Conservation (phyloP, 2,888 invertebrate genomes). For the Cremastinae sp. region DNA sequence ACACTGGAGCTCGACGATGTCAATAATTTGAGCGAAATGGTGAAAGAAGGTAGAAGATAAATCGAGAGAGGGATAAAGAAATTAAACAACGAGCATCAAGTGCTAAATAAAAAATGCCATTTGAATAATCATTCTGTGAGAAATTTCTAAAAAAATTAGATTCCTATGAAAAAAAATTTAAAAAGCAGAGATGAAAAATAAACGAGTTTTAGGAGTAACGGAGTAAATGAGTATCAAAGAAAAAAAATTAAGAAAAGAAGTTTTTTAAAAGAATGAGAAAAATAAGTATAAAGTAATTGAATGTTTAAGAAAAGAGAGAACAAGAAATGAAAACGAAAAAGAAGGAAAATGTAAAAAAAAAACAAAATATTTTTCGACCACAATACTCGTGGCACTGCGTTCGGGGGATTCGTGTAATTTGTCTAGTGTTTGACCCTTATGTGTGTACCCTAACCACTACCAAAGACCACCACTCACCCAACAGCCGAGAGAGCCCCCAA, state of each 20-base stretch:
- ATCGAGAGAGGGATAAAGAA: constrained; percentile 18
- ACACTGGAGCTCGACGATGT: constrained; percentile 44
- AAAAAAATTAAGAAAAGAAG: not conserved
- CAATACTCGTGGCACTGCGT: constrained; percentile 68
- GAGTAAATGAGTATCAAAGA: not conserved
- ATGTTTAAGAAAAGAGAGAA: not conserved
- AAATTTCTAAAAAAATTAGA: no score
- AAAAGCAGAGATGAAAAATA: constrained; percentile 53
- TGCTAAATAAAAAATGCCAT: no score
- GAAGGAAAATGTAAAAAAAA: constrained; percentile 14
- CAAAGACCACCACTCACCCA: constrained; percentile 73
- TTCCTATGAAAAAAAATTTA: no score
- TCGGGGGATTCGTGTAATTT: constrained; percentile 88
- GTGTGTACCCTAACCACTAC: constrained; percentile 84
- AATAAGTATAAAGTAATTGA: constrained; percentile 13
- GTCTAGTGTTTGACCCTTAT: constrained; percentile 94
- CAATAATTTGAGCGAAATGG: constrained; percentile 13
- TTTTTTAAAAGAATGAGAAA: not conserved
- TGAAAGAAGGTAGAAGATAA: constrained; percentile 10
- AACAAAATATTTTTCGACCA: constrained; percentile 53
- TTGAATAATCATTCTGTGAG: no score
- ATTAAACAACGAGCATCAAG: no score
- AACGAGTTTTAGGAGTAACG: constrained; percentile 4
- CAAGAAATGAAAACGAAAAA: constrained; percentile 13
- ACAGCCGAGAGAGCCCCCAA: constrained; percentile 72